phyloP scores from a whole-genome alignment of 2,113 vertebrate genomes.

The Scomber japonicus region DNA sequence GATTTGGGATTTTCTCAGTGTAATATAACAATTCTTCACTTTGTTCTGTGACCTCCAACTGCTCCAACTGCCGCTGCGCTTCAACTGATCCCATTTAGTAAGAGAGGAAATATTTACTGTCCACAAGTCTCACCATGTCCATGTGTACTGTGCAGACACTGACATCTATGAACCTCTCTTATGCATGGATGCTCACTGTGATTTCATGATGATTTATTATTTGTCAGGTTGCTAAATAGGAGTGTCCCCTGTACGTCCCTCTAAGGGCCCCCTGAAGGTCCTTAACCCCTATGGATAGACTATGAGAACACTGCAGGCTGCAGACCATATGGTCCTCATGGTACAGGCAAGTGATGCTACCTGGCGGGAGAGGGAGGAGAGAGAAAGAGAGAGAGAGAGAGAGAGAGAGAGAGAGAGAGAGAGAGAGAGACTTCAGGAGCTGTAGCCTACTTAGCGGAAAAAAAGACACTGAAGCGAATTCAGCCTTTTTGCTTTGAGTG shows the following conservation, averaged over 20 bases:
- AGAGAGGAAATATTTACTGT: background rate
- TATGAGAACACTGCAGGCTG: conserved; percentile 36
- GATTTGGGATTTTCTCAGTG: background rate
- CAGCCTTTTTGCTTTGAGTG: conserved; percentile 36
- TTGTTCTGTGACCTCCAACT: background rate
- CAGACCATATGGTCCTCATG: conserved; percentile 56
- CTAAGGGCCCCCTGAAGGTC: background rate
- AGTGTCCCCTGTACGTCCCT: too few relatives aligned
- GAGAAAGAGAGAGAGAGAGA: background rate
- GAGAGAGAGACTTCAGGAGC: conserved; percentile 26
- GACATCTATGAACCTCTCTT: background rate
- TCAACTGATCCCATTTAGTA: conserved; percentile 9
- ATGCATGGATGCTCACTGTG: background rate
- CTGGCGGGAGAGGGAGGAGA: conserved; percentile 21
- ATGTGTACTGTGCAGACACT: background rate
- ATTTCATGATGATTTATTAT: background rate
- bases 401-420: background rate
- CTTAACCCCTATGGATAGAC: background rate
- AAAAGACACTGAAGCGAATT: conserved; percentile 28
- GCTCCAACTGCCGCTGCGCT: background rate
- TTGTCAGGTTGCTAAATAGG: background rate
- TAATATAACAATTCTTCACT: background rate
- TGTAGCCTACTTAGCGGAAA: conserved; percentile 40
- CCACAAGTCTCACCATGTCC: background rate
- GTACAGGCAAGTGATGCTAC: conserved; percentile 60